Evolutionary conservation across 2,113 vertebrate species (phyloP), one percentile per base, ranked within the genome.

Genomic region (Apodemus sylvaticus): DNA sequence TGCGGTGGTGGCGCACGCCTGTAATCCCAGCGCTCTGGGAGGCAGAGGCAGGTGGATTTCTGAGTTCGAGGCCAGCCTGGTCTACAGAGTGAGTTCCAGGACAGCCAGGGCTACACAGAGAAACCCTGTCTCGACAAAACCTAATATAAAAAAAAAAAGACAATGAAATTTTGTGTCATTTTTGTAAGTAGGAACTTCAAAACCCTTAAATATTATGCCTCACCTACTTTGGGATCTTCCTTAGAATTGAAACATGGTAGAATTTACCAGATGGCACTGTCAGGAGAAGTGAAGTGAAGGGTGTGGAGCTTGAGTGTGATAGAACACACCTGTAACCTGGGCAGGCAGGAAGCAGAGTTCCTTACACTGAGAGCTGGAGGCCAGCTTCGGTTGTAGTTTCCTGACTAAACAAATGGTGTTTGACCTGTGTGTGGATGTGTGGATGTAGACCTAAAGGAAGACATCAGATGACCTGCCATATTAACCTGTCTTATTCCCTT

Each of bases 121-220:
- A n/a, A n/a, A n/a, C n/a, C n/a, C n/a, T n/a, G n/a, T n/a, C n/a
- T n/a, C n/a, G n/a, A n/a, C n/a, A n/a, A n/a, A n/a, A n/a, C n/a
- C n/a, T n/a, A n/a, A n/a, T n/a, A n/a, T n/a, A n/a, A n/a, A n/a
- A n/a, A n/a, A n/a, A n/a, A n/a, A n/a, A n/a, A n/a, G 29, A 88
- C 91, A 96, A 60, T 92, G 51, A 42, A 90, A 42, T 71, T 96
- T 88, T 8, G 70, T 51, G 39, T 55, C 73, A 86, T 90, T 97
- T 90, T 68, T 48, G 31, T 86, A 92, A 82, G 26, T 89, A 22
- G 53, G 92, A 95, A 85, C 42, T 95, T 93, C 20, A 45, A 93
- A 97, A 82, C 22, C 87, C 53, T 68, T 36, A 53, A 17, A 86
- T 94, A 76, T 29, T 76, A 12, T 95, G 42, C 53, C 34, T 71